Evolutionary conservation across 37 sponge, comb jelly and placozoan genomes (phyloP).

Genomic region (Tethya wilhelma): DNA sequence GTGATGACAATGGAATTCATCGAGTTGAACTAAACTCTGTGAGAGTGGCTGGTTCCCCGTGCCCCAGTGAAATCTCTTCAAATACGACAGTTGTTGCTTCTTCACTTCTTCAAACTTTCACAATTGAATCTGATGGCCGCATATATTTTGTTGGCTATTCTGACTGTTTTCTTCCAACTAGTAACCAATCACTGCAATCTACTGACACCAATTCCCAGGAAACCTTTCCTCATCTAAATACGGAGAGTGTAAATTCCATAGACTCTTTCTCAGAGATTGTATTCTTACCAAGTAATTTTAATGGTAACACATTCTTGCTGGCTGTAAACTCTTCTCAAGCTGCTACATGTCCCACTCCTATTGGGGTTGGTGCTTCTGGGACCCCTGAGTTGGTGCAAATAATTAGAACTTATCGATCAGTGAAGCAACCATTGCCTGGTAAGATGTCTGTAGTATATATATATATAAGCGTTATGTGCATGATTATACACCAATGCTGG

Average conservation of each 20-base stretch:
- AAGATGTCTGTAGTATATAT: too few relatives aligned
- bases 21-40: background rate
- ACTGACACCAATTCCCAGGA: background rate
- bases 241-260: background rate
- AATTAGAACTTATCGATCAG: background rate
- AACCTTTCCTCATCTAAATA: background rate
- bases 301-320: background rate
- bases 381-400: background rate
- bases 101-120: background rate
- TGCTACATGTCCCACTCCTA: background rate
- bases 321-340: background rate
- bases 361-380: background rate
- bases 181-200: background rate
- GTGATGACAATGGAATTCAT: background rate
- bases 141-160: background rate
- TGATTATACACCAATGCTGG: too few relatives aligned
- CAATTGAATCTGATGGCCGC: constrained; percentile 17
- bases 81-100: background rate
- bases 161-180: background rate
- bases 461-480: too few relatives aligned
- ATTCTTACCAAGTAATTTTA: background rate
- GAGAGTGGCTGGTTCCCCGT: background rate
- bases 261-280: background rate
- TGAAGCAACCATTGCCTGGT: constrained; percentile 17
- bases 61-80: background rate